Conservation (phyloP, 2,888 invertebrate species). For the Melangyna quadrimaculata region DNA sequence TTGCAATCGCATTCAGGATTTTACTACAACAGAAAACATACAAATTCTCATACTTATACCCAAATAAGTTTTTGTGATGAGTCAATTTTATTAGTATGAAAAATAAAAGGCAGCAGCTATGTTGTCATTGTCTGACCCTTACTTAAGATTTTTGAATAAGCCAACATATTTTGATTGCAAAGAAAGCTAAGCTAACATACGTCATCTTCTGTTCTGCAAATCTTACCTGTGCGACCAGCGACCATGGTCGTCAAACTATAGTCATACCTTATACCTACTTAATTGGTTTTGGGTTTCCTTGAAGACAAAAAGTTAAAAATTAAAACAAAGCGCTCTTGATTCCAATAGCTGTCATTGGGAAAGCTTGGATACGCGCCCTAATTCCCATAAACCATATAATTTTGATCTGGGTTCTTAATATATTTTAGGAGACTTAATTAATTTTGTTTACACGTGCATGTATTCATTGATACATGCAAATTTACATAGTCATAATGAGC, state of each 20-base stretch:
- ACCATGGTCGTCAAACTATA: not conserved
- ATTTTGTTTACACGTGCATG: constrained; percentile 34
- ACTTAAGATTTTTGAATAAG: not conserved
- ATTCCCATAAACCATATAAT: not conserved
- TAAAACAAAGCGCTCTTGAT: not conserved
- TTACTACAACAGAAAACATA: not conserved
- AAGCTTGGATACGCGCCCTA: not conserved
- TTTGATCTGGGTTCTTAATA: not conserved
- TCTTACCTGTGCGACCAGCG: constrained; percentile 3
- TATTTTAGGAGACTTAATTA: not conserved
- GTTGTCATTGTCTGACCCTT: not conserved
- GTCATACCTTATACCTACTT: not conserved
- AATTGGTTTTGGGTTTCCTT: not conserved
- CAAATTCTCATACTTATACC: not conserved
- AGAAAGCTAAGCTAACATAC: not conserved
- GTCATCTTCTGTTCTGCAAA: constrained; percentile 12
- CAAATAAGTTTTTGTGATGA: not conserved
- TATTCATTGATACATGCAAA: constrained; percentile 33
- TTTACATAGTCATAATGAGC: constrained; percentile 1
- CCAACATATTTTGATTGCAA: not conserved
- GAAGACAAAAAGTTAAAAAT: not conserved
- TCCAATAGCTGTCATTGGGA: not conserved
- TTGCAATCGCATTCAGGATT: not conserved
- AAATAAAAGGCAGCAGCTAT: not conserved
- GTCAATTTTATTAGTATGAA: not conserved